phyloP scores from a whole-genome alignment of 2,888 invertebrate species.

The Neuroscelio doddi region DNA sequence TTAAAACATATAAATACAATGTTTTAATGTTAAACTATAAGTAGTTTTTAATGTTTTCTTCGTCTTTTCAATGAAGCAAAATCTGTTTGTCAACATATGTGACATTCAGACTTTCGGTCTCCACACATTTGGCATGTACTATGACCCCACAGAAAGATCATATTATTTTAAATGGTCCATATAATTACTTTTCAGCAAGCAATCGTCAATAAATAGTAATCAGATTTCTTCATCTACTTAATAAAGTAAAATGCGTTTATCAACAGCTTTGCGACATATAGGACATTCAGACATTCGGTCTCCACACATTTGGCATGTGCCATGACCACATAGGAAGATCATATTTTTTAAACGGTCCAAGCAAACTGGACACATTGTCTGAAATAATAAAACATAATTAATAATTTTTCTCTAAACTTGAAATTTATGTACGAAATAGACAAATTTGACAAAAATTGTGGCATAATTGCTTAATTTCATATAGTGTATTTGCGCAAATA shows the following conservation, averaged over 20 bases:
- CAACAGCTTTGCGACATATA: constrained; percentile 96
- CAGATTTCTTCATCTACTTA: constrained; percentile 62
- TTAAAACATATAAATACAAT: too few species aligned
- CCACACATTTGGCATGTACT: constrained; percentile 99
- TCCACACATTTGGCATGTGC: constrained; percentile 98
- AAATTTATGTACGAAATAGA: too few species aligned
- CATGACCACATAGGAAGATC: constrained; percentile 98
- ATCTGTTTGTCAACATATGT: constrained; percentile 98
- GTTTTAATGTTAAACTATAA: too few species aligned
- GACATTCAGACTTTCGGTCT: constrained; percentile 97
- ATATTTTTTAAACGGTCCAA: constrained; percentile 98
- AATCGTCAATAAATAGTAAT: too few species aligned
- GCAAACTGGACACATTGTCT: constrained; percentile 99
- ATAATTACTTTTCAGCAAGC: too few species aligned
- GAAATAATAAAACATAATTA: constrained; percentile 65
- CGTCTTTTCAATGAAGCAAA: constrained; percentile 82
- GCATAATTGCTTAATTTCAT: too few species aligned
- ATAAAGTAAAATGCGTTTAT: constrained; percentile 95
- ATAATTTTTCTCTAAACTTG: neutral
- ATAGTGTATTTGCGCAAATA: too few species aligned
- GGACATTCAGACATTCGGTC: constrained; percentile 98
- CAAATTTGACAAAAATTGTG: too few species aligned
- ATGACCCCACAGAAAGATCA: constrained; percentile 98
- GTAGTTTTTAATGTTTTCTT: too few species aligned
- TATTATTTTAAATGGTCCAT: constrained; percentile 98